These are phyloP conservation scores for Leguminivora glycinivorella DNA, from an alignment of 1,140 invertebrate genomes.

Conservation along the genomic window DNA sequence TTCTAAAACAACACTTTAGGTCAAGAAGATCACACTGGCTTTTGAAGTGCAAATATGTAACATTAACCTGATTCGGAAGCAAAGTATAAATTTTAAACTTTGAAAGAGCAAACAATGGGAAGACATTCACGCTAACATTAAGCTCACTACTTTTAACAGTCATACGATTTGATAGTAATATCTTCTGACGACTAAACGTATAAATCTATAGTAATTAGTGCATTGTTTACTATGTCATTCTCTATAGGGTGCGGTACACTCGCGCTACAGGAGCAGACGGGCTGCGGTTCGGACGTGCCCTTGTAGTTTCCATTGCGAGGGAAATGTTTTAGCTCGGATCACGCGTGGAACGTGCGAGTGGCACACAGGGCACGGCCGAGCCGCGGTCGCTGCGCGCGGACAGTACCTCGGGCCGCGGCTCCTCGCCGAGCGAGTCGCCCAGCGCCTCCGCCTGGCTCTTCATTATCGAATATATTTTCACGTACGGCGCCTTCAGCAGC, in stretches of 20 bases:
- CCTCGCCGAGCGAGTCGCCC: constrained; percentile 84
- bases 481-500: constrained; percentile 96
- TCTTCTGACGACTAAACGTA: background rate
- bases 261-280: constrained; percentile 39
- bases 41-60: constrained; percentile 15
- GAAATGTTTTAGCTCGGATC: background rate
- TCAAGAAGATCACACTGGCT: background rate
- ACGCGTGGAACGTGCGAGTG: background rate
- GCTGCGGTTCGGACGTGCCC: constrained; percentile 34
- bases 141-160: constrained; percentile 22
- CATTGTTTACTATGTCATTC: constrained; percentile 39
- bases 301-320: background rate
- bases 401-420: constrained; percentile 72
- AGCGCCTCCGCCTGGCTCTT: constrained; percentile 92
- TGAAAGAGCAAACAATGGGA: constrained; percentile 13
- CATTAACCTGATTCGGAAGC: background rate
- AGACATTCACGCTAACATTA: constrained; percentile 26
- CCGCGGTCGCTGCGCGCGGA: constrained; percentile 25
- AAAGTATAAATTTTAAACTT: constrained; percentile 12
- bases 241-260: constrained; percentile 39
- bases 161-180: background rate
- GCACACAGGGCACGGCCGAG: background rate
- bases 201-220: constrained; percentile 31
- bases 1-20: constrained; percentile 5
- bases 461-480: constrained; percentile 96